Percentiles rank a stretch among this genome's conserved stretches.
phyloP scores from a whole-genome alignment of 1,140 invertebrate genomes.

The Arctopsyche grandis region DNA sequence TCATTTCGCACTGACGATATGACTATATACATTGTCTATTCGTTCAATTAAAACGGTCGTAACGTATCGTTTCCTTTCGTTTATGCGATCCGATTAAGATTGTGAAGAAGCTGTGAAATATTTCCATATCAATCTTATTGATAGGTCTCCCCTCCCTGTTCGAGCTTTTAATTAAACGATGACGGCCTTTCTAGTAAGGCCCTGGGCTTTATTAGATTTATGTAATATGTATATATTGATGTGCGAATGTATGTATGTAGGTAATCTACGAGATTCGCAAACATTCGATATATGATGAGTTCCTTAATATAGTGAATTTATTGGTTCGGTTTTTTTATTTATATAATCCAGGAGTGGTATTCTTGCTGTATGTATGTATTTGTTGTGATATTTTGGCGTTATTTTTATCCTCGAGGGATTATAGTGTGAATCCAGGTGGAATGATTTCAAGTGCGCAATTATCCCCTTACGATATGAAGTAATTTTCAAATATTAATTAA shows the following conservation, averaged over 20 bases:
- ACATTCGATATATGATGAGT: too few relatives aligned
- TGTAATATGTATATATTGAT: too few relatives aligned
- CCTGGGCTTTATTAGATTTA: not conserved
- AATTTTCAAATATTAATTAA: too few relatives aligned
- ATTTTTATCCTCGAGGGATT: not conserved
- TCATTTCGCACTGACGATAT: too few relatives aligned
- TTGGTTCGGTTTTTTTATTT: too few relatives aligned
- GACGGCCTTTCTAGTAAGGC: not conserved
- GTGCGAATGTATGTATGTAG: not conserved
- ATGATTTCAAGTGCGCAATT: not conserved
- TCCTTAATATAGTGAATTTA: too few relatives aligned
- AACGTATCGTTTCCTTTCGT: slow-evolving; percentile 28
- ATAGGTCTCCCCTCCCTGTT: not conserved
- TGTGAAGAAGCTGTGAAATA: slow-evolving; percentile 1
- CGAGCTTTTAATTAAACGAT: slow-evolving; percentile 19
- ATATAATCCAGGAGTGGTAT: too few relatives aligned
- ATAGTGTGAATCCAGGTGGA: slow-evolving; percentile 2
- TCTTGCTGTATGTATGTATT: too few relatives aligned
- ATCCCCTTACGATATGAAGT: too few relatives aligned
- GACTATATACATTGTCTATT: too few relatives aligned
- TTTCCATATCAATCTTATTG: slow-evolving; percentile 21
- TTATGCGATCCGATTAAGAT: slow-evolving; percentile 30
- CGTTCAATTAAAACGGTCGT: not conserved
- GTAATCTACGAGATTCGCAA: not conserved
- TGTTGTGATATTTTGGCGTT: too few relatives aligned